A percentile compares a stretch with the other conserved stretches of the same genome.
These are phyloP conservation scores for Trachops cirrhosus DNA, from an alignment of 2,797 vertebrate genomes.

Conservation along the genomic window DNA sequence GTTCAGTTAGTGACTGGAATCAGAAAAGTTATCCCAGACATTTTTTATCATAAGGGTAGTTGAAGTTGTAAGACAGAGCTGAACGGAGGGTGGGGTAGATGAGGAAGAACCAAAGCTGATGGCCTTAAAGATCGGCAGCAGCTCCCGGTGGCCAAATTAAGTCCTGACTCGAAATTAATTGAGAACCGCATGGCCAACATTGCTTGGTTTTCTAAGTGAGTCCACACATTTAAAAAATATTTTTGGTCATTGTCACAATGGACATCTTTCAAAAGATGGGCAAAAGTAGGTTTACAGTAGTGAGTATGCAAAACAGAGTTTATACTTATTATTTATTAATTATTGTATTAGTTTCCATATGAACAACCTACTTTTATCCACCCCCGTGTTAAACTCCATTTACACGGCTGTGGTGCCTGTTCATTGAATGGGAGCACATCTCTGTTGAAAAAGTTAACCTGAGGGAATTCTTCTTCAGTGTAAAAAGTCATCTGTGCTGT, in stretches of 20 bases:
- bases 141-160: background rate
- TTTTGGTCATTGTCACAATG: background rate
- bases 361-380: background rate
- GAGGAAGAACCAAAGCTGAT: background rate
- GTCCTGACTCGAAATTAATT: background rate
- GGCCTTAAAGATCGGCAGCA: background rate
- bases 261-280: background rate
- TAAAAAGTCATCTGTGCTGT: background rate
- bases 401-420: background rate
- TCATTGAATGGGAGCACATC: background rate
- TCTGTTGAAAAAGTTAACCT: background rate
- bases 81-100: rapidly evolving
- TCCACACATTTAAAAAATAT: background rate
- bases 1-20: background rate
- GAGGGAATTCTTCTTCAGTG: slow-evolving; percentile 10
- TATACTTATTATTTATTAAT: background rate
- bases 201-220: background rate
- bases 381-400: background rate
- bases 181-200: background rate
- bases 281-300: background rate
- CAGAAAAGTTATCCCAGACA: background rate
- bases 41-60: background rate
- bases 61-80: background rate
- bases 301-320: background rate
- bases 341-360: background rate